Conservation (phyloP, 1,140 invertebrate genomes). For the Manduca sexta region DNA sequence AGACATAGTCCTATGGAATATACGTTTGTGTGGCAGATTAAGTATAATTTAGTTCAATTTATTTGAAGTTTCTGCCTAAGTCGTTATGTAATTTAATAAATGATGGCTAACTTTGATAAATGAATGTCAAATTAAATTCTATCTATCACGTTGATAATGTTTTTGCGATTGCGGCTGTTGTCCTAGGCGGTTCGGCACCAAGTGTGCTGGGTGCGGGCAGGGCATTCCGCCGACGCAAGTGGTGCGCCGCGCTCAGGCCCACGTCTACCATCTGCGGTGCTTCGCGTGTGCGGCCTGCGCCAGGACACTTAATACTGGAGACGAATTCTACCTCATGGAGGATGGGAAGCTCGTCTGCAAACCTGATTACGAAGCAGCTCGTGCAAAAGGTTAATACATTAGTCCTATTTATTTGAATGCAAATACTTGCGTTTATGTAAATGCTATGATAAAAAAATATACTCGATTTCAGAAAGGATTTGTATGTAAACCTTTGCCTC, state of each 20-base stretch:
- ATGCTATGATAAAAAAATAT: too few species aligned
- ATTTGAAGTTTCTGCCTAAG: not conserved
- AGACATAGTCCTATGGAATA: too few species aligned
- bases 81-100: not conserved
- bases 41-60: too few species aligned
- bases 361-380: conserved; percentile 96
- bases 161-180: conserved; percentile 67
- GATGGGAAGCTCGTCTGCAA: conserved; percentile 98
- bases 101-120: too few species aligned
- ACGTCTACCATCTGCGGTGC: conserved; percentile 98
- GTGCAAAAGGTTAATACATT: conserved; percentile 84
- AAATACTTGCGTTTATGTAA: not conserved
- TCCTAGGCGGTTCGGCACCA: conserved; percentile 96
- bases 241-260: conserved; percentile 92
- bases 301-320: conserved; percentile 95
- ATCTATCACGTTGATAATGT: conserved; percentile 65
- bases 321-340: conserved; percentile 99
- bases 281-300: conserved; percentile 97
- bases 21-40: too few species aligned
- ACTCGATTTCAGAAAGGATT: too few species aligned
- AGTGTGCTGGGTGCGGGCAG: conserved; percentile 96
- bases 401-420: not conserved
- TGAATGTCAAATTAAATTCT: too few species aligned
- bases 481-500: too few species aligned
- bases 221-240: conserved; percentile 97